Evolutionary conservation across 2,113 vertebrate species (phyloP).

Genomic region (Bostrychus sinensis): DNA sequence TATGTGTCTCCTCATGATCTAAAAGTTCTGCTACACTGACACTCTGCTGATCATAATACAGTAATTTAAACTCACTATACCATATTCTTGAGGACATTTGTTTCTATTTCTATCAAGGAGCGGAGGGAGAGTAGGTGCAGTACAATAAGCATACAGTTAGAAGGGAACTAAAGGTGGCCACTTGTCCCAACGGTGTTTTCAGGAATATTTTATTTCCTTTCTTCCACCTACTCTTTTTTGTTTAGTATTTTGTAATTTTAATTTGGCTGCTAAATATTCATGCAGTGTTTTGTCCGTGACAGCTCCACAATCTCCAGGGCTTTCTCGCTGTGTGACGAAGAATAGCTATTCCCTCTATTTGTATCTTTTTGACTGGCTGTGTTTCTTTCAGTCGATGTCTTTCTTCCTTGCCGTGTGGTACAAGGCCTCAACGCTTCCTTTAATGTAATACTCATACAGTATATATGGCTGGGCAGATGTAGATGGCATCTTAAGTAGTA

Average conservation of each 20-base stretch:
- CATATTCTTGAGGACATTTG: conserved; percentile 55
- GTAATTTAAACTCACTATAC: conserved; percentile 48
- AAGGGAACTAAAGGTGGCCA: conserved; percentile 59
- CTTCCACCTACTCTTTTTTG: conserved; percentile 61
- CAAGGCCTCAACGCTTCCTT: conserved; percentile 30
- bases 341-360: conserved; percentile 61
- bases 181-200: conserved; percentile 69
- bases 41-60: conserved; percentile 54
- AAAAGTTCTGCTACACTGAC: conserved; percentile 32
- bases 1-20: conserved; percentile 46
- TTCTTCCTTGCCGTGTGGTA: conserved; percentile 22
- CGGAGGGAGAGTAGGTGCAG: conserved; percentile 11
- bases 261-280: conserved; percentile 82
- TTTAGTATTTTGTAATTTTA: conserved; percentile 79
- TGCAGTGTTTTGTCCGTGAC: conserved; percentile 77
- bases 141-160: conserved; percentile 34
- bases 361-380: conserved; percentile 59
- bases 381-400: conserved; percentile 44
- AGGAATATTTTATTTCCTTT: conserved; percentile 67
- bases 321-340: conserved; percentile 67
- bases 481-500: conserved; percentile 8
- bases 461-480: conserved; percentile 14
- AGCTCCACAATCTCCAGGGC: conserved; percentile 73
- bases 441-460: conserved; percentile 55
- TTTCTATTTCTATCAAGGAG: conserved; percentile 42